Conservation (phyloP, 2,888 invertebrate species). For the Chrysotoxum bicinctum region DNA sequence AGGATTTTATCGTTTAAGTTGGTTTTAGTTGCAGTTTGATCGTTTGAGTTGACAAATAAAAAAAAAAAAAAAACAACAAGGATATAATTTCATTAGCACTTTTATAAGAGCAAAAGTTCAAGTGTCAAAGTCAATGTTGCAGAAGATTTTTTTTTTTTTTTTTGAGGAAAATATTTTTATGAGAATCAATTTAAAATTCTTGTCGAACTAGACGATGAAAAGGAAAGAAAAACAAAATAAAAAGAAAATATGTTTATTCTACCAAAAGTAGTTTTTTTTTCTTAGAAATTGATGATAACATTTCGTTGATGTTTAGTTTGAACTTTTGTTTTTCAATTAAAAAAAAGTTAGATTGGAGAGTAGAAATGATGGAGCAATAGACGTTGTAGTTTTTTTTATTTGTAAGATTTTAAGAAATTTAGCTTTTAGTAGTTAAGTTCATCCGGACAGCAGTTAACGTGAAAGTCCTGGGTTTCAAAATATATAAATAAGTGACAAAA, state of each 20-base stretch:
- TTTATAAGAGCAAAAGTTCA: conserved; percentile 24
- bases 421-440: too few species aligned
- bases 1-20: conserved; percentile 29
- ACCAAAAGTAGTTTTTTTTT: background rate
- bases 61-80: conserved; percentile 22
- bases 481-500: too few species aligned
- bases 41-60: conserved; percentile 27
- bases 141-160: background rate
- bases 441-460: too few species aligned
- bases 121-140: conserved; percentile 33
- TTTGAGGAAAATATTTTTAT: background rate
- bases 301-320: background rate
- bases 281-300: background rate
- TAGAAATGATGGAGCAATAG: too few species aligned
- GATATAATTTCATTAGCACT: conserved; percentile 52
- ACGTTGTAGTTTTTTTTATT: too few species aligned
- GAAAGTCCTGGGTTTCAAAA: too few species aligned
- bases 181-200: background rate
- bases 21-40: conserved; percentile 44
- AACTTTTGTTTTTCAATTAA: too few species aligned
- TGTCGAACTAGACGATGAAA: background rate
- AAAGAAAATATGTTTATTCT: background rate
- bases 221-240: background rate
- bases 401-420: too few species aligned
- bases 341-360: too few species aligned